These are phyloP conservation scores for Brenthis daphne DNA, from an alignment of 2,888 invertebrate species.

Conservation along the genomic window DNA sequence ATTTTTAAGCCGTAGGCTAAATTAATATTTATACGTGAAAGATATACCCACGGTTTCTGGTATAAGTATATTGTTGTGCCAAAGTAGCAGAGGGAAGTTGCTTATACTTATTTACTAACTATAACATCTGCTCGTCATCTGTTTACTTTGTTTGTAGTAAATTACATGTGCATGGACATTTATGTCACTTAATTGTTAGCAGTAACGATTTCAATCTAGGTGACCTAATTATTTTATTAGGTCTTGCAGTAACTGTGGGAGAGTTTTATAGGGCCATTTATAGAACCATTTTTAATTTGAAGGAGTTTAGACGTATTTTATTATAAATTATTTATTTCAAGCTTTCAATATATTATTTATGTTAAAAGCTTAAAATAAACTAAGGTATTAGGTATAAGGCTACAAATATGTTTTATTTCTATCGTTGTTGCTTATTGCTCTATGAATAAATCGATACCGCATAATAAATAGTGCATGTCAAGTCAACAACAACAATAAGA, in stretches of 20 bases:
- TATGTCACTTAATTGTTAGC: constrained; percentile 19
- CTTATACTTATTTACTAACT: constrained; percentile 45
- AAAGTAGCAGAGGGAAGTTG: constrained; percentile 20
- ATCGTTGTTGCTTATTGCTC: too few relatives aligned
- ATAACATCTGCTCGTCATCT: constrained; percentile 63
- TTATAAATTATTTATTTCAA: not conserved
- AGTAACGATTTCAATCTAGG: constrained; percentile 14
- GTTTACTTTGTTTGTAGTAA: constrained; percentile 54
- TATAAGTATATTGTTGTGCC: not conserved
- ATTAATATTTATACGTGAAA: not conserved
- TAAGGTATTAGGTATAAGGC: too few relatives aligned
- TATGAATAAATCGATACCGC: too few relatives aligned
- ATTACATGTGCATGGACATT: constrained; percentile 54
- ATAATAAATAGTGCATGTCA: too few relatives aligned
- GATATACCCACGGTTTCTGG: too few relatives aligned
- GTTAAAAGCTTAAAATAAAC: too few relatives aligned
- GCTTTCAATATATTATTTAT: not conserved
- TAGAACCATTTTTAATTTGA: too few relatives aligned
- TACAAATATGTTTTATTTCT: too few relatives aligned
- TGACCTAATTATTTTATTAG: constrained; percentile 27
- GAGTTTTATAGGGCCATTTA: constrained; percentile 5
- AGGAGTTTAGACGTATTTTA: not conserved
- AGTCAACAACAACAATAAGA: too few relatives aligned
- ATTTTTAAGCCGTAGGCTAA: not conserved
- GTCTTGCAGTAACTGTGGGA: constrained; percentile 8